Base-by-base conservation (phyloP, 1,140 invertebrate genomes). In the Leptonema lineaticorne region DNA sequence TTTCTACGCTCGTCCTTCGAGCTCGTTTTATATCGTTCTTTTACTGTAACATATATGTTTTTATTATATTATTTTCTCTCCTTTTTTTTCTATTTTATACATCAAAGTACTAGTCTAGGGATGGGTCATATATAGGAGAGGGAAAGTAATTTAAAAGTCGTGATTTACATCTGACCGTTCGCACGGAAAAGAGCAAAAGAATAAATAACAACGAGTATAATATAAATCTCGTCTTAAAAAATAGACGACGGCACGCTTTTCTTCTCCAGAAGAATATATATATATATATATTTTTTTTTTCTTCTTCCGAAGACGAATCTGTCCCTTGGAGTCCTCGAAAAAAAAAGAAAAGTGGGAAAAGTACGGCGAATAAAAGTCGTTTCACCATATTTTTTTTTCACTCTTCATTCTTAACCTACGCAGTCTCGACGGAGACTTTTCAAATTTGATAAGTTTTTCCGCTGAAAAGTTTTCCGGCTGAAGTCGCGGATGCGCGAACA, bases 121-220 rank as follows among this genome's bases (percentile, higher is more conserved):
- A 11, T 11, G 37, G 37, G 9, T 14, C 2, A 41, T n/a, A n/a
- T 41, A 41, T 41, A 41, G 9, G 37, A 53, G 50, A 11, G 50
- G 22, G 27, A 53, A 53, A 53, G 50, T 53, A 53, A 53, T 53
- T 53, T 53, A 53, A 53, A 53, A 53, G 50, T 53, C 22, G 50
- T 26, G 50, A 53, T 53, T 53, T 53, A 53, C 20, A 53, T 53
- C 22, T 53, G 50, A 53, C 20, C 22, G 50, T 5, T 22, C 22
- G 50, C 50, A 53, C 8, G 11, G 37, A n/a, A n/a, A 53, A 53
- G 4, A 11, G 46, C 9, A 26, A 24, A 1, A 24, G 27, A 53
- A 53, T 7, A 53, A 53, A 26, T 20, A 26, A 26, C 4, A 26
- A 53, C 24, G 50, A 2, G 46, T 18, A 18, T 3, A 45, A 7